phyloP scores from a whole-genome alignment of 2,888 invertebrate species.

The Pasiphila rectangulata region DNA sequence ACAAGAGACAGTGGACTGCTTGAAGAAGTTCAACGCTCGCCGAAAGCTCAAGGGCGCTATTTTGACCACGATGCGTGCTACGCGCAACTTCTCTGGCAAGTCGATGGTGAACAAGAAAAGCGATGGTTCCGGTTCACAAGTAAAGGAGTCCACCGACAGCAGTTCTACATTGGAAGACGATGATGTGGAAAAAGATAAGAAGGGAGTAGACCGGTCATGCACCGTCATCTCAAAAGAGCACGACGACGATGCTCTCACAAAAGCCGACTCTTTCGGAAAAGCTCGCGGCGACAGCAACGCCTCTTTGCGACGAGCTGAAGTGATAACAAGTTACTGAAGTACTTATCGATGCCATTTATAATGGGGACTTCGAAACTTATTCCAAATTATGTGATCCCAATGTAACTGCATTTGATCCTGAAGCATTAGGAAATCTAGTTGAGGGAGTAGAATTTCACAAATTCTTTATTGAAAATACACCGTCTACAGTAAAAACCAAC shows the following conservation, averaged over 20 bases:
- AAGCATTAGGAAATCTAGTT: constrained; percentile 98
- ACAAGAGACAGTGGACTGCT: constrained; percentile 99
- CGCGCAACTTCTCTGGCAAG: constrained; percentile 99
- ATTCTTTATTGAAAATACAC: constrained; percentile 99
- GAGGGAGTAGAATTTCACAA: constrained; percentile 99
- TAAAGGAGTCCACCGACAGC: constrained; percentile 99
- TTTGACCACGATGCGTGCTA: constrained; percentile 99
- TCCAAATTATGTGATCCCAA: constrained; percentile 99
- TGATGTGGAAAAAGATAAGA: constrained; percentile 94
- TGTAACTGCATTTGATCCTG: constrained; percentile 99
- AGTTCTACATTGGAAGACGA: constrained; percentile 98
- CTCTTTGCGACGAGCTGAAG: constrained; percentile 96
- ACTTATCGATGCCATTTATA: constrained; percentile 97
- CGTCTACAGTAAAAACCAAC: constrained; percentile 94
- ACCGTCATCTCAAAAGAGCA: constrained; percentile 97
- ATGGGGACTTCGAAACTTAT: constrained; percentile 98
- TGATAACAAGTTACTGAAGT: constrained; percentile 99
- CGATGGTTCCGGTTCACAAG: constrained; percentile 97
- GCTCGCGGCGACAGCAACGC: constrained; percentile 75
- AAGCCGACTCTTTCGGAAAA: constrained; percentile 76
- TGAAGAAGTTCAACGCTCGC: constrained; percentile 99
- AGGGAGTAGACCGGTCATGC: constrained; percentile 95
- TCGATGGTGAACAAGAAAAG: constrained; percentile 99
- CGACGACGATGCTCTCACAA: constrained; percentile 86
- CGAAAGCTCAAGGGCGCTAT: constrained; percentile 99